Percentiles rank a stretch among this genome's conserved stretches.
These are phyloP conservation scores for Austrofundulus limnaeus DNA, from an alignment of 2,113 vertebrate genomes.

Conservation along the genomic window DNA sequence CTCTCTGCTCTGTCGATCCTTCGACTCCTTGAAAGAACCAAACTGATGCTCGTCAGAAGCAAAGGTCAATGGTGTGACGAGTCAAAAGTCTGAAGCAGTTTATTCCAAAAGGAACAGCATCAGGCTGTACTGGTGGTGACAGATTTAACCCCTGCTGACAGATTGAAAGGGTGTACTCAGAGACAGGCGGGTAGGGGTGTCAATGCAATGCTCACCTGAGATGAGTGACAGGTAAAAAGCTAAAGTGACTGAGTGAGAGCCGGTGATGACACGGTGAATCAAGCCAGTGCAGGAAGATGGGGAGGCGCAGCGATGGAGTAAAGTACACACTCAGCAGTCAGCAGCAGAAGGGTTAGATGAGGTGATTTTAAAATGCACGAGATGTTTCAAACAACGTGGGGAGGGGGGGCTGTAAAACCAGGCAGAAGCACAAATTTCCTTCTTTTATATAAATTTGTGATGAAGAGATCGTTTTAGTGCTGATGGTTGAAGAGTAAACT, in stretches of 20 bases:
- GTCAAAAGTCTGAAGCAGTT: conserved; percentile 27
- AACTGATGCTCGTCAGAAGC: conserved; percentile 5
- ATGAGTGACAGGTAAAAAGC: conserved; percentile 47
- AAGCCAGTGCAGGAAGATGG: conserved; percentile 27
- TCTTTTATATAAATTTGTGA: no score
- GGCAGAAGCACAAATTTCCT: no score
- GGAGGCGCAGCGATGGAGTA: conserved; percentile 45
- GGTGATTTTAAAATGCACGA: conserved; percentile 66
- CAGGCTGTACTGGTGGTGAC: conserved; percentile 10
- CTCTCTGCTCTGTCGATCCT: conserved; percentile 6
- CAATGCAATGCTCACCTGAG: background rate
- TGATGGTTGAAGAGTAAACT: no score
- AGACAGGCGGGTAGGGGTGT: background rate
- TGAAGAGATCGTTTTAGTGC: no score
- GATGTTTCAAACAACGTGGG: conserved; percentile 55
- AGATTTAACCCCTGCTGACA: conserved; percentile 39
- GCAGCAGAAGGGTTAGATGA: conserved; percentile 76
- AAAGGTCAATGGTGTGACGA: conserved; percentile 32
- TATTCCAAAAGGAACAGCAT: background rate
- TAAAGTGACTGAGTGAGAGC: conserved; percentile 25
- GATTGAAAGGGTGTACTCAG: background rate
- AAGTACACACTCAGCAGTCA: conserved; percentile 60
- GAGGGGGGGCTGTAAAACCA: background rate
- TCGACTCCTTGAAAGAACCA: conserved; percentile 28
- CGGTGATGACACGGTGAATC: conserved; percentile 31